These are phyloP conservation scores for Carassius gibelio DNA, from an alignment of 2,113 vertebrate genomes.

Conservation along the genomic window DNA sequence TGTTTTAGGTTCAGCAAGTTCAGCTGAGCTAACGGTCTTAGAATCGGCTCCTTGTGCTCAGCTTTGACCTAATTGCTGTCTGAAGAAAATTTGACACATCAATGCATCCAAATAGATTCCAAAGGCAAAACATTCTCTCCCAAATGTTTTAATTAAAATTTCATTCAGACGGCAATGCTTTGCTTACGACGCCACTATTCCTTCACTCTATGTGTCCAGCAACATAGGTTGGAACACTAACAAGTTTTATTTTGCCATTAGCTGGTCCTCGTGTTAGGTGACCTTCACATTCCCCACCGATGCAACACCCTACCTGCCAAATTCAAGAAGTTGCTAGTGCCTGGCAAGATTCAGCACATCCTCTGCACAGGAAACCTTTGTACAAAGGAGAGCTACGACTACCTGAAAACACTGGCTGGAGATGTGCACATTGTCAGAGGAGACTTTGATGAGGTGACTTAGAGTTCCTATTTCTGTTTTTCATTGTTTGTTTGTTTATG, in stretches of 20 bases:
- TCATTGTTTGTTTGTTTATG: neutral
- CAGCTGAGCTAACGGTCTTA: neutral
- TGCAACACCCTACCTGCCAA: conserved; percentile 98
- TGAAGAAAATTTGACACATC: neutral
- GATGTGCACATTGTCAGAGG: conserved; percentile 97
- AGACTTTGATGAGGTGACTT: conserved; percentile 94
- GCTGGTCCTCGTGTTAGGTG: conserved; percentile 98
- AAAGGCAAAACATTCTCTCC: neutral
- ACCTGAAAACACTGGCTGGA: conserved; percentile 98
- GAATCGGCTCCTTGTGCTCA: neutral
- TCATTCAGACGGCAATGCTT: conserved; percentile 21
- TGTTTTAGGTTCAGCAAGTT: neutral
- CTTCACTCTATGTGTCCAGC: neutral
- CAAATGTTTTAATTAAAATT: neutral
- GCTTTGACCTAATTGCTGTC: conserved; percentile 12
- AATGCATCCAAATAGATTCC: neutral
- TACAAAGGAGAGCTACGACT: conserved; percentile 99
- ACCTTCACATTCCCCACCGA: conserved; percentile 96
- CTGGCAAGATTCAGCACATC: conserved; percentile 98
- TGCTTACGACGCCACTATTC: neutral
- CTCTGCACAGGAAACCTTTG: conserved; percentile 98
- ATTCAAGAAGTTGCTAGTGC: conserved; percentile 97
- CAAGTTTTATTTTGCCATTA: conserved; percentile 55
- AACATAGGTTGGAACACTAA: neutral
- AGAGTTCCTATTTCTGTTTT: neutral